Conservation (phyloP, 2,888 invertebrate genomes). For the Campoplex nolae region DNA sequence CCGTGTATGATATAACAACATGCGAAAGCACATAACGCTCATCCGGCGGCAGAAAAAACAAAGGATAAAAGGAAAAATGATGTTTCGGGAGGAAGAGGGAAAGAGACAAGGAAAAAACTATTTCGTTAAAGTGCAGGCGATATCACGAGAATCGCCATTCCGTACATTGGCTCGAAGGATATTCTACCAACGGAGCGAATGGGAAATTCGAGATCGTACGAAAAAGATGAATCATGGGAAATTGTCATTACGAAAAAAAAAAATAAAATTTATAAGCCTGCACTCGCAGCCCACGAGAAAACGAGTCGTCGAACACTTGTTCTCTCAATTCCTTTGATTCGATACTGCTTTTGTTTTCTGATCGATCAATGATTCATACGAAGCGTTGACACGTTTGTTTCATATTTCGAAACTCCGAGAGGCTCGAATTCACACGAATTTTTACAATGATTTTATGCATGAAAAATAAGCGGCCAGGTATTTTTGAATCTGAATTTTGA, state of each 20-base stretch:
- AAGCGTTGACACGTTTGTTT: neutral
- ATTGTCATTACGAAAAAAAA: constrained; percentile 14
- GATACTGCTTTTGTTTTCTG: neutral
- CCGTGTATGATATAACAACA: constrained; percentile 37
- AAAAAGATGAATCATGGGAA: constrained; percentile 32
- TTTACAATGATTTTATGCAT: no score
- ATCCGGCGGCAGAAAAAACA: constrained; percentile 26
- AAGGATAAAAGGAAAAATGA: constrained; percentile 24
- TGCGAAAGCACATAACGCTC: constrained; percentile 50
- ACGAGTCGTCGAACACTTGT: neutral
- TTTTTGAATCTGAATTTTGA: no score
- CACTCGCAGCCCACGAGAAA: neutral
- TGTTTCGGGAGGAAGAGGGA: neutral
- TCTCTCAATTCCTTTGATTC: neutral
- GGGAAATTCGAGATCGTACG: neutral
- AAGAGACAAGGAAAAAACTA: constrained; percentile 29
- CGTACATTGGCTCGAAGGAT: constrained; percentile 36
- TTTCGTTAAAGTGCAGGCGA: constrained; percentile 54
- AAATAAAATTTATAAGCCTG: neutral
- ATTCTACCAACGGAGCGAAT: constrained; percentile 6
- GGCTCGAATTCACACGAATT: no score
- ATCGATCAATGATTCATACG: neutral
- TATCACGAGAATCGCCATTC: constrained; percentile 52
- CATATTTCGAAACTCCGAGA: neutral
- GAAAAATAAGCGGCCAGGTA: no score